phyloP scores from a whole-genome alignment of 2,888 invertebrate species.

The Colletes collaris region DNA sequence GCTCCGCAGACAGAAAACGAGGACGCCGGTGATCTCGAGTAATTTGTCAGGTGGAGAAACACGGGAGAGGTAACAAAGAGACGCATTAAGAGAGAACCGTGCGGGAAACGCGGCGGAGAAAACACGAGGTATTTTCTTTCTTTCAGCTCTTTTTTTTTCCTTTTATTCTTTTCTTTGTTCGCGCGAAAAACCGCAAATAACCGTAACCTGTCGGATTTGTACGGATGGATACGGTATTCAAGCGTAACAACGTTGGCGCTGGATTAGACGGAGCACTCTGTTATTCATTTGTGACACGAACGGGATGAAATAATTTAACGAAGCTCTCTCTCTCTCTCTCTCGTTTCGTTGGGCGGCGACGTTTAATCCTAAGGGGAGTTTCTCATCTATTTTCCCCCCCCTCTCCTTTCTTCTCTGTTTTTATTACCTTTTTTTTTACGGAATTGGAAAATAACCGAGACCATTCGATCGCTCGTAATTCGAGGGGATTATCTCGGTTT shows the following conservation, averaged over 20 bases:
- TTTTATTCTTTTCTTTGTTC: not conserved
- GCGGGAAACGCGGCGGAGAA: constrained; percentile 2
- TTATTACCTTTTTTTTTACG: not conserved
- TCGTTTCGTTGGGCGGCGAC: not conserved
- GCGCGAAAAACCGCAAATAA: constrained; percentile 10
- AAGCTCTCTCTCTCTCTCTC: not conserved
- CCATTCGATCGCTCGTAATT: constrained; percentile 14
- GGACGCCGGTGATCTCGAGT: constrained; percentile 26
- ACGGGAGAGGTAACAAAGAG: constrained; percentile 6
- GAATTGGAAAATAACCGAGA: not conserved
- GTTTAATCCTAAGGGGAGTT: not conserved
- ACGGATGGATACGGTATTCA: constrained; percentile 9
- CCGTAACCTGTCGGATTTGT: constrained; percentile 24
- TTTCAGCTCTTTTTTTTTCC: not conserved
- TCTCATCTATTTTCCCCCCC: not conserved
- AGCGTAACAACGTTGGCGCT: constrained; percentile 5
- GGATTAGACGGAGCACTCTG: constrained; percentile 8
- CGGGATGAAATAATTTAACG: not conserved
- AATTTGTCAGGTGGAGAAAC: constrained; percentile 28
- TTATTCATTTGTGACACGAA: constrained; percentile 10
- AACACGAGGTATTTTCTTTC: not conserved
- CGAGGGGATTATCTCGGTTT: constrained; percentile 15
- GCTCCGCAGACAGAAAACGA: constrained; percentile 11
- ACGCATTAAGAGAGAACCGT: not conserved
- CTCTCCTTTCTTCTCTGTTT: not conserved